Conservation (phyloP, 2,888 invertebrate genomes). For the Zaprionus bogoriensis region DNA sequence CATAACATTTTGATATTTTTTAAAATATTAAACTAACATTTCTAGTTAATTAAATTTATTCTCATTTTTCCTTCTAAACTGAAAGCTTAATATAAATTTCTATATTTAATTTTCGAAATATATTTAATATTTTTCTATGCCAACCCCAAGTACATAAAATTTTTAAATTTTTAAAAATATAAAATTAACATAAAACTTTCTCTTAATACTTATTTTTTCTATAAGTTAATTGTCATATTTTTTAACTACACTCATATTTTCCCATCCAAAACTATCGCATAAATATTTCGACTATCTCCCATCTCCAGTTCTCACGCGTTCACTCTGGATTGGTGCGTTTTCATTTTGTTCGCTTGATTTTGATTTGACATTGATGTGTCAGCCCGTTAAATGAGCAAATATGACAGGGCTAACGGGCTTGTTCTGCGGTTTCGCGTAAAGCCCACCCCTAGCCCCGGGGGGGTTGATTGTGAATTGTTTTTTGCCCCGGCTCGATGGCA, state of each 20-base stretch:
- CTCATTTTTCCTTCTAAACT: no score
- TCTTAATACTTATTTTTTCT: no score
- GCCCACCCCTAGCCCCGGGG: slow-evolving; percentile 34
- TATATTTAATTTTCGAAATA: no score
- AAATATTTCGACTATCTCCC: not conserved
- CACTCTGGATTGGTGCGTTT: slow-evolving; percentile 20
- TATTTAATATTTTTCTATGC: no score
- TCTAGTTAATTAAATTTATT: no score
- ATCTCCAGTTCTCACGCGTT: slow-evolving; percentile 5
- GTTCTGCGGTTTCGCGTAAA: slow-evolving; percentile 49
- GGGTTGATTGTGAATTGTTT: slow-evolving; percentile 68
- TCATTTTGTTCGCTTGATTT: slow-evolving; percentile 24
- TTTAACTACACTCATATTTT: not conserved
- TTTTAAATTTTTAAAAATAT: no score
- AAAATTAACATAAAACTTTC: no score
- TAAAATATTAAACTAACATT: not conserved
- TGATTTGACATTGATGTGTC: slow-evolving; percentile 81
- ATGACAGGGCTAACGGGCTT: slow-evolving; percentile 60
- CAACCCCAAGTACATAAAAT: no score
- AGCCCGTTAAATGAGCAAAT: slow-evolving; percentile 80
- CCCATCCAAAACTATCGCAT: not conserved
- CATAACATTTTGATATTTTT: not conserved
- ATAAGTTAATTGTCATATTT: no score
- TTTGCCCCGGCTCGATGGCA: slow-evolving; percentile 20
- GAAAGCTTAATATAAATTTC: no score